phyloP scores from a whole-genome alignment of 2,113 vertebrate species.

The Pseudopipra pipra region DNA sequence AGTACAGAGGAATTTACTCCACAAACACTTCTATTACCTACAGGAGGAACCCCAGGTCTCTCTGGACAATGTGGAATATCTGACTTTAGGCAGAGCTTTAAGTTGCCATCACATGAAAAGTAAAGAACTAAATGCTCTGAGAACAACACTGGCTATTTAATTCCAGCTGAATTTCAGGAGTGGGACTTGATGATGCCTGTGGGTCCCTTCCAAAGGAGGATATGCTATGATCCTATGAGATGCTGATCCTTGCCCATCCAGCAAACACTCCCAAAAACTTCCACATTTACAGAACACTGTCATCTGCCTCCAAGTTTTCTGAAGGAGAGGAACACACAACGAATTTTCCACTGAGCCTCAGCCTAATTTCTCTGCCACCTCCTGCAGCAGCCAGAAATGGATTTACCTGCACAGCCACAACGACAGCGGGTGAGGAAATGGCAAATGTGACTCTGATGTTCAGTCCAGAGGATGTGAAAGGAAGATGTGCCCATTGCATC shows the following conservation, averaged over 20 bases:
- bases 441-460: background rate
- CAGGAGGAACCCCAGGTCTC: background rate
- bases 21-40: background rate
- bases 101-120: rapidly evolving
- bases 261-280: background rate
- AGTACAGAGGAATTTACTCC: background rate
- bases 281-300: background rate
- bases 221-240: background rate
- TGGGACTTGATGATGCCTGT: background rate
- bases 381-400: background rate
- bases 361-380: background rate
- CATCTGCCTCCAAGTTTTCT: background rate
- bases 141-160: background rate
- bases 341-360: background rate
- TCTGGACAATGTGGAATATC: rapidly evolving
- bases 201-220: background rate
- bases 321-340: background rate
- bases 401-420: background rate
- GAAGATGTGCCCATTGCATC: background rate
- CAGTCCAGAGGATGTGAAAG: background rate
- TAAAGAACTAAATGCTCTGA: background rate
- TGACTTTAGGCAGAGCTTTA: background rate
- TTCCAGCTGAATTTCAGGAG: background rate
- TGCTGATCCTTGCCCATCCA: background rate
- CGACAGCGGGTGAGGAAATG: background rate